phyloP scores from a whole-genome alignment of 2,113 vertebrate genomes.

The Phainopepla nitens region DNA sequence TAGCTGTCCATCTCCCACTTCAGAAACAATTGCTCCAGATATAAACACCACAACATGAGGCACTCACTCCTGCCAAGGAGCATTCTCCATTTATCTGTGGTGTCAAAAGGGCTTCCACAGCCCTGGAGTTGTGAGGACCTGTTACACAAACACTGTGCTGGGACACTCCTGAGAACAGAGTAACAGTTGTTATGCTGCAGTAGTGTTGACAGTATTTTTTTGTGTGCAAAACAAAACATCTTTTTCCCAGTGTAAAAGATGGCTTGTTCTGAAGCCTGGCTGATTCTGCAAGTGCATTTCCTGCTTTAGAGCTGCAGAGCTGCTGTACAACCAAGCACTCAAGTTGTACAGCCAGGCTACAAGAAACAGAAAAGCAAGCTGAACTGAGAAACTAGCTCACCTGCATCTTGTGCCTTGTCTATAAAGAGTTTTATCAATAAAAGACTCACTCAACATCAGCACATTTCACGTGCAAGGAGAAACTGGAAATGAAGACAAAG shows the following conservation, averaged over 20 bases:
- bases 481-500: neutral
- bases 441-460: neutral
- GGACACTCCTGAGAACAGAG: slow-evolving; percentile 28
- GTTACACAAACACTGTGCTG: neutral
- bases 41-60: neutral
- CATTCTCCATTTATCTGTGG: neutral
- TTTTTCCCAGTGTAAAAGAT: neutral
- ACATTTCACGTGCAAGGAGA: neutral
- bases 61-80: neutral
- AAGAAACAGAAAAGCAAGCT: neutral
- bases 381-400: neutral
- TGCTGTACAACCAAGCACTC: neutral
- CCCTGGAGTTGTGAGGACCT: fast-evolving
- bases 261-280: neutral
- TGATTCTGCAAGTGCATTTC: neutral
- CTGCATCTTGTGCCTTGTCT: neutral
- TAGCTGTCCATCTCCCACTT: neutral
- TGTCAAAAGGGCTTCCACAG: neutral
- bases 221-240: slow-evolving; percentile 6
- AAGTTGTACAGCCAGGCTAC: neutral
- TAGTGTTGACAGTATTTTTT: neutral
- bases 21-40: neutral
- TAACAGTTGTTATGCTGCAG: neutral
- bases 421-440: neutral
- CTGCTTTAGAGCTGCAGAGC: neutral